A percentile compares a stretch with the other conserved stretches of the same genome.
Conservation (phyloP, 23 tunicate species). For the Halocynthia aurantium region DNA sequence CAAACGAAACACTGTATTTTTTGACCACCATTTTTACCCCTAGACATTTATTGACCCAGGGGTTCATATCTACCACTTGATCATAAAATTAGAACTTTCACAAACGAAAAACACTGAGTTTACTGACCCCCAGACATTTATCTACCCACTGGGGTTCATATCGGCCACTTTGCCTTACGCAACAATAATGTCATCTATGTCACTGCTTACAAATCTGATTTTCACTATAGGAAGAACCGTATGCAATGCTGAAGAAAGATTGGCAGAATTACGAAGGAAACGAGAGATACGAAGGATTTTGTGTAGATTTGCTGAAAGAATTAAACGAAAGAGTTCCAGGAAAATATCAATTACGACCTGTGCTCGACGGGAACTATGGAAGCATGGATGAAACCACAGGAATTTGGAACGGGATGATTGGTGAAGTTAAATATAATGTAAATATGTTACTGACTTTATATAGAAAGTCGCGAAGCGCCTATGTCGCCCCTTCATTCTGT, state of each 20-base stretch:
- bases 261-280: constrained; percentile 30
- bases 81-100: too few relatives aligned
- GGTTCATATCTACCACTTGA: too few relatives aligned
- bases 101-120: too few relatives aligned
- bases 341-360: constrained; percentile 40
- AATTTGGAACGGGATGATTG: constrained; percentile 76
- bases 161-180: too few relatives aligned
- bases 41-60: too few relatives aligned
- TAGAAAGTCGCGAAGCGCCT: too few relatives aligned
- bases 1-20: too few relatives aligned
- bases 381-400: constrained; percentile 31
- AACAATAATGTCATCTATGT: neutral
- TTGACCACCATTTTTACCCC: too few relatives aligned
- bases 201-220: neutral
- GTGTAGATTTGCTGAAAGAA: constrained; percentile 48
- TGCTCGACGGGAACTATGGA: constrained; percentile 53
- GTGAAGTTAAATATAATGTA: constrained; percentile 63
- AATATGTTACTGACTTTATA: neutral
- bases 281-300: constrained; percentile 49
- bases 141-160: too few relatives aligned
- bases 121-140: too few relatives aligned
- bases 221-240: constrained; percentile 43
- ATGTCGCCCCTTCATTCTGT: too few relatives aligned
- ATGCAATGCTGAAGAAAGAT: constrained; percentile 34
- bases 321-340: constrained; percentile 21